These are phyloP conservation scores for Limulus polyphemus DNA, from an alignment of 2,888 invertebrate genomes.

Conservation along the genomic window DNA sequence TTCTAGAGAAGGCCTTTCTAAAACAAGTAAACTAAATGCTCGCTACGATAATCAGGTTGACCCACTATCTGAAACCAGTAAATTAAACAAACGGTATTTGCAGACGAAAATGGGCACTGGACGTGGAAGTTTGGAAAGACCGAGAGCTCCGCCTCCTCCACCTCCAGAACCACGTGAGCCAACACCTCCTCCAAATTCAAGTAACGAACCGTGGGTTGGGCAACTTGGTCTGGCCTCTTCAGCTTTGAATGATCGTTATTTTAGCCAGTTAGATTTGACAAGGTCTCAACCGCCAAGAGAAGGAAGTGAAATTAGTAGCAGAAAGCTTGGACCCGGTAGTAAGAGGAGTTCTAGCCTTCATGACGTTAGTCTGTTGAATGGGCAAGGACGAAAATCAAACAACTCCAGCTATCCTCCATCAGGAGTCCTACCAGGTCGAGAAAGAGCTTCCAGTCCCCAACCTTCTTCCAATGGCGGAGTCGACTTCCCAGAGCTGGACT, in stretches of 20 bases:
- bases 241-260: slow-evolving; percentile 75
- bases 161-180: neutral
- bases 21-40: slow-evolving; percentile 64
- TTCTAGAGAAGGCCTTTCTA: slow-evolving; percentile 52
- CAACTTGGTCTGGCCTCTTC: slow-evolving; percentile 40
- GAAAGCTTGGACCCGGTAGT: neutral
- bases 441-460: slow-evolving; percentile 9
- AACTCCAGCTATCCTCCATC: neutral
- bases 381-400: slow-evolving; percentile 9
- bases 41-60: slow-evolving; percentile 46
- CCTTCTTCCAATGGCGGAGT: slow-evolving; percentile 20
- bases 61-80: slow-evolving; percentile 32
- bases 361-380: slow-evolving; percentile 8
- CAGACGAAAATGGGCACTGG: slow-evolving; percentile 6
- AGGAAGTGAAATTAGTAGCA: slow-evolving; percentile 19
- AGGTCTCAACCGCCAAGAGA: slow-evolving; percentile 21
- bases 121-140: neutral
- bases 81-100: slow-evolving; percentile 35
- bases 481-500: slow-evolving; percentile 27
- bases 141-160: neutral
- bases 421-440: neutral
- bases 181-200: neutral
- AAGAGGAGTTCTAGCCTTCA: neutral
- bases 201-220: slow-evolving; percentile 16
- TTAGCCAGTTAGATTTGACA: slow-evolving; percentile 43